These are phyloP conservation scores for Acanthosepion esculentum DNA, from an alignment of 2,888 invertebrate species.

Conservation along the genomic window DNA sequence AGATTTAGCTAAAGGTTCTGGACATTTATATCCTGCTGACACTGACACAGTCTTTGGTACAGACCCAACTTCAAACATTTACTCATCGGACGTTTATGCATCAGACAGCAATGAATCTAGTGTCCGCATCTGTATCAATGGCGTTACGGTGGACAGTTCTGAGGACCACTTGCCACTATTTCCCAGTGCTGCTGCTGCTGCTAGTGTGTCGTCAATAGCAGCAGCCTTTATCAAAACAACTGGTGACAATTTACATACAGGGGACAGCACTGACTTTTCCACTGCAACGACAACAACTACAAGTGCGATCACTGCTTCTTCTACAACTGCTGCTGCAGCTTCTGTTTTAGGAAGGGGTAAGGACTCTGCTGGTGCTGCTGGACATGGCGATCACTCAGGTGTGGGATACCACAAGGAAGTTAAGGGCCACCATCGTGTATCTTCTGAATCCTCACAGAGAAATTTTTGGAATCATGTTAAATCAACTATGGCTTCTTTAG, in stretches of 20 bases:
- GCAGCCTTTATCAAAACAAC: not conserved
- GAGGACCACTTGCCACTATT: conserved; percentile 54
- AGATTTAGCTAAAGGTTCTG: conserved; percentile 59
- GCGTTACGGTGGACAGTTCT: conserved; percentile 67
- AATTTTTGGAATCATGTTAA: conserved; percentile 34
- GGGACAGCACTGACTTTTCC: not conserved
- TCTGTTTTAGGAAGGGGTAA: conserved; percentile 37
- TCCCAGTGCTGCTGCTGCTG: not conserved
- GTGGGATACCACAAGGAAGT: conserved; percentile 36
- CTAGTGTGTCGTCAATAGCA: not conserved
- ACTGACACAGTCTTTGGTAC: conserved; percentile 45
- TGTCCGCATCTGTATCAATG: conserved; percentile 70
- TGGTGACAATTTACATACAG: not conserved
- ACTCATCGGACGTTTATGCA: not conserved
- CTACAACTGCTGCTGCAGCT: not conserved
- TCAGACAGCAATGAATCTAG: conserved; percentile 52
- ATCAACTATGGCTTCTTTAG: conserved; percentile 41
- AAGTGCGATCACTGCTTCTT: not conserved
- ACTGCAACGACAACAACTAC: conserved; percentile 23
- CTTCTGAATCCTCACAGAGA: conserved; percentile 38
- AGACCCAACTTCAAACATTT: conserved; percentile 15
- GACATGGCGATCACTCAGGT: conserved; percentile 3
- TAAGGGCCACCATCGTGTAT: not conserved
- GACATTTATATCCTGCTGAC: conserved; percentile 33
- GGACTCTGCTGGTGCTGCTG: not conserved